Evolutionary conservation across 2,113 vertebrate species (phyloP).

Genomic region (Falco punctatus): DNA sequence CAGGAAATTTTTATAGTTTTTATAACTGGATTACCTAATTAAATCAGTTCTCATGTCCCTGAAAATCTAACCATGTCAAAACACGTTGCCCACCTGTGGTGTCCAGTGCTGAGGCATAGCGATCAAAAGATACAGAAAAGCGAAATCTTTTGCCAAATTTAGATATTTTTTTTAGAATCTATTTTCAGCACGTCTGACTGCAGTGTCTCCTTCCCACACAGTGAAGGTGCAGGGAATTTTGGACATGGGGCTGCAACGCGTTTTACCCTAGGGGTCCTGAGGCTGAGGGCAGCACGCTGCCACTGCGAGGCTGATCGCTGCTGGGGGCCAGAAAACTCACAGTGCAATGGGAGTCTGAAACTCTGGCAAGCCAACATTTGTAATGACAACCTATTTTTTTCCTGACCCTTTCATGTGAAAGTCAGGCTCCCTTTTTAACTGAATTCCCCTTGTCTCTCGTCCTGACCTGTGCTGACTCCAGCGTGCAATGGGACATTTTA

Average conservation of each 20-base stretch:
- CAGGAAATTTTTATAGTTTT: not conserved
- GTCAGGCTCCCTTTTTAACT: not conserved
- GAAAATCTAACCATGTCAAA: not conserved
- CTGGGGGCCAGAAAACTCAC: not conserved
- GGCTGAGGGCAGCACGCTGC: rapidly evolving
- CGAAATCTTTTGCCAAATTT: not conserved
- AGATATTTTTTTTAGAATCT: not conserved
- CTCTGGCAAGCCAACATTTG: not conserved
- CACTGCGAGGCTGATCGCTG: not conserved
- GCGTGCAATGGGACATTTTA: not conserved
- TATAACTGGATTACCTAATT: not conserved
- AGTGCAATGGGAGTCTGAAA: not conserved
- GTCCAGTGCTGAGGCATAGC: not conserved
- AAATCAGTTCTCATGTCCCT: not conserved
- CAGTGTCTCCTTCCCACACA: rapidly evolving
- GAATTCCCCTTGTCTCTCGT: not conserved
- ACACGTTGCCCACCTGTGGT: not conserved
- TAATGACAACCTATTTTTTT: not conserved
- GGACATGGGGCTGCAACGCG: not conserved
- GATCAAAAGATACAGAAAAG: not conserved
- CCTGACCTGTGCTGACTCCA: not conserved
- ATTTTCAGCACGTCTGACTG: not conserved
- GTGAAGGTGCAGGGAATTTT: not conserved
- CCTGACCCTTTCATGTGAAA: not conserved
- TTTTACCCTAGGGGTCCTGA: not conserved